These are phyloP conservation scores for Erpornis zantholeuca DNA, from an alignment of 2,113 vertebrate species.

Conservation along the genomic window DNA sequence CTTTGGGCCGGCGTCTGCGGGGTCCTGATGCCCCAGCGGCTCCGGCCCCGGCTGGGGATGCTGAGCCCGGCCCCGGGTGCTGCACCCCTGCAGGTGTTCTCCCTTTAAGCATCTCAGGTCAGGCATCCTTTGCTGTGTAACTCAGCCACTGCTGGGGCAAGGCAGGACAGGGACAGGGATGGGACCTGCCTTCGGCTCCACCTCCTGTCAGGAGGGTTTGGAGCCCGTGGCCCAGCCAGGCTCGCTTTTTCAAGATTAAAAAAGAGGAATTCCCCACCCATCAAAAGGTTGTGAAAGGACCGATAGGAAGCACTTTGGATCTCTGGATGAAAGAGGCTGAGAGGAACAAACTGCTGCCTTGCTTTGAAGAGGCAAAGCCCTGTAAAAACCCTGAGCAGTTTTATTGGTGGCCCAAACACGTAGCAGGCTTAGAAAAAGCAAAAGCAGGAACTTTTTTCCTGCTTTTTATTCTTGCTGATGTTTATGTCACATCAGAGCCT, in stretches of 20 bases:
- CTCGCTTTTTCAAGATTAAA: not conserved
- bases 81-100: not conserved
- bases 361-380: not conserved
- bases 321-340: not conserved
- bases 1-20: not conserved
- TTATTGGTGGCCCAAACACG: not conserved
- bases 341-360: not conserved
- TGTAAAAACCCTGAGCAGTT: not conserved
- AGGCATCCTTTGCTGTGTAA: rapidly evolving
- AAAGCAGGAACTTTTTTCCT: not conserved
- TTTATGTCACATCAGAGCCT: rapidly evolving
- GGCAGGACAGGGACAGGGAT: not conserved
- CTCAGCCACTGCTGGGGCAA: rapidly evolving
- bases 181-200: not conserved
- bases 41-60: not conserved
- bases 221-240: not conserved
- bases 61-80: not conserved
- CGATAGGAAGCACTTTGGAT: not conserved
- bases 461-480: not conserved
- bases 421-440: not conserved
- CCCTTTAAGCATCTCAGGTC: rapidly evolving
- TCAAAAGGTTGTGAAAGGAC: not conserved
- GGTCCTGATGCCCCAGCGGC: not conserved
- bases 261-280: not conserved
- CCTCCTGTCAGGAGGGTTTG: rapidly evolving